Evolutionary conservation across 2,113 vertebrate species (phyloP).

Genomic region (Oncorhynchus nerka): DNA sequence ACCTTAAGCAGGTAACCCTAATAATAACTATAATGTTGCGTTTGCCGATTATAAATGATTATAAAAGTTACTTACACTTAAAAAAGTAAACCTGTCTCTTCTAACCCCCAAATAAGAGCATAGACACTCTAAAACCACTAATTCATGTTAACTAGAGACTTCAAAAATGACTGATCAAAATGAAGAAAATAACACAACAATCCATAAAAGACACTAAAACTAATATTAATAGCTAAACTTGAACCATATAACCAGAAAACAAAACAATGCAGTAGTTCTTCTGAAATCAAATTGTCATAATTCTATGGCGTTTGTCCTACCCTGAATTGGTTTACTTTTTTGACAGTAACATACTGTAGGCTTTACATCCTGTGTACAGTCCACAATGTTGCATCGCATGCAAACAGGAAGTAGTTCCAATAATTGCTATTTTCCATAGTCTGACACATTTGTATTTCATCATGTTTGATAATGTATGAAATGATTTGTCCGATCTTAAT

Average conservation of each 20-base stretch:
- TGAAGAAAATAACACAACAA: conserved; percentile 80
- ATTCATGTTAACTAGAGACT: conserved; percentile 92
- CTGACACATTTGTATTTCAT: conserved; percentile 23
- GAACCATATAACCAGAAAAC: conserved; percentile 82
- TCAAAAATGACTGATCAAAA: conserved; percentile 80
- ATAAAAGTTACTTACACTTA: conserved; percentile 93
- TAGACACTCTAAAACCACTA: conserved; percentile 91
- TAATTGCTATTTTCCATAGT: conserved; percentile 9
- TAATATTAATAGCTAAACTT: conserved; percentile 90
- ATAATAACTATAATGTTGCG: conserved; percentile 92
- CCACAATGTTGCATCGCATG: conserved; percentile 59
- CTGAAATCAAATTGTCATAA: conserved; percentile 78
- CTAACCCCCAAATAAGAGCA: conserved; percentile 87
- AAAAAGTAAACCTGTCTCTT: conserved; percentile 99
- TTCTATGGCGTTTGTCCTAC: conserved; percentile 81
- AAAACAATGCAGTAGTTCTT: conserved; percentile 73
- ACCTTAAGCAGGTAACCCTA: conserved; percentile 99
- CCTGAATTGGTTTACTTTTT: conserved; percentile 99
- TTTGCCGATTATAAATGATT: conserved; percentile 87
- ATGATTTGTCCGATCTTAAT: conserved; percentile 26
- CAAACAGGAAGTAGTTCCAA: conserved; percentile 33
- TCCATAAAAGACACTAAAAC: conserved; percentile 94
- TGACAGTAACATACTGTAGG: conserved; percentile 81
- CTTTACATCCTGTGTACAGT: conserved; percentile 52
- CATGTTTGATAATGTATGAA: neutral